phyloP scores from a whole-genome alignment of 2,113 vertebrate species.

The Gyps fulvus region DNA sequence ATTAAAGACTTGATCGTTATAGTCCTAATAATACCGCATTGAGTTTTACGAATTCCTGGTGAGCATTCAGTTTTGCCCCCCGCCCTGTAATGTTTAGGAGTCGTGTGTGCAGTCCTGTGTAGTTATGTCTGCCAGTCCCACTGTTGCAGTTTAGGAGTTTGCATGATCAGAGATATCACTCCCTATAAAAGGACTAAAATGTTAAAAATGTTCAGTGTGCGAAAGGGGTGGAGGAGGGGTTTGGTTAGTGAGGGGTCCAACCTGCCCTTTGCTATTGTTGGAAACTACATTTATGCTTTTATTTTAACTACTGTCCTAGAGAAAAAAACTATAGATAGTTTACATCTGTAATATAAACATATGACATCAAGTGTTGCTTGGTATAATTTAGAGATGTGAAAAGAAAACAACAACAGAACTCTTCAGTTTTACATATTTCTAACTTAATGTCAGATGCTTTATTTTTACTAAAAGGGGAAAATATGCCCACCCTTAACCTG shows the following conservation, averaged over 20 bases:
- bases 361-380: neutral
- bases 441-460: neutral
- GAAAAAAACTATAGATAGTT: neutral
- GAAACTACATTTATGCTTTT: neutral
- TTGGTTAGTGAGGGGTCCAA: neutral
- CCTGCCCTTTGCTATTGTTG: neutral
- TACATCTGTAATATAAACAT: neutral
- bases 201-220: neutral
- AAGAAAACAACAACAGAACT: neutral
- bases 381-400: neutral
- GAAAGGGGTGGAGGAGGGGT: neutral
- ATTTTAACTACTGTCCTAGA: neutral
- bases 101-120: neutral
- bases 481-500: neutral
- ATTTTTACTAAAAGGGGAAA: neutral
- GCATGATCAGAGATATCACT: neutral
- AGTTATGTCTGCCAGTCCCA: neutral
- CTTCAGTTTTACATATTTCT: neutral
- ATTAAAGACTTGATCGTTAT: neutral
- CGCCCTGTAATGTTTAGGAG: neutral
- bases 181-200: neutral
- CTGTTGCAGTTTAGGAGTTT: neutral
- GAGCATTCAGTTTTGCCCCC: neutral
- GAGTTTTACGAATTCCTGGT: neutral
- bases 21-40: neutral